Evolutionary conservation across 2,113 vertebrate genomes (phyloP), one percentile per base, ranked within the genome.

Genomic region (Cryptotis parvus): DNA sequence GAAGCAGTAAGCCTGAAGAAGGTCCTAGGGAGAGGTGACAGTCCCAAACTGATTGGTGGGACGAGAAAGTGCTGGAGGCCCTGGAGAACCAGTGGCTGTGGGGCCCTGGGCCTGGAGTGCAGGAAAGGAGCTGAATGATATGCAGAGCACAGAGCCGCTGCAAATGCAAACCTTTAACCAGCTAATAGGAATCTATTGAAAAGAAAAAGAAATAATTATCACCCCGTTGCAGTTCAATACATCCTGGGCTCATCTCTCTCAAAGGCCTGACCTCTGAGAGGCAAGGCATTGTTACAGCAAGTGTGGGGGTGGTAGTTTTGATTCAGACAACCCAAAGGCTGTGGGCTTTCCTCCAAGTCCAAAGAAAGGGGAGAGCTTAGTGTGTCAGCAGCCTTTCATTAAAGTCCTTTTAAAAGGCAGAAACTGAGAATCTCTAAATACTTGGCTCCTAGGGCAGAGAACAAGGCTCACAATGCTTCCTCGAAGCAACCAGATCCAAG

Each of bases 251-350:
- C 65, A 88, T 86, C 87, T 94, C 91, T 97, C 96, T 93, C 92
- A 92, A 49, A 91, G 94, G 87, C 87, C 95, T 89, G 95, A 97
- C 92, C 90, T 97, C 94, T 85, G 91, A 97, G 82, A 92, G 87
- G 95, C 86, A 93, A 96, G 75, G 94, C 95, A 95, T 87, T 84
- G 93, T 96, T 94, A 89, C 72, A 95, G 82, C 77, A 88, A 94
- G 93, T 77, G 79, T 93, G 85, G 84, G 97, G 81, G 73, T 89
- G 41, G 95, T 89, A 89, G 93, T 92, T 88, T 27, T 95, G 96
- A 97, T 94, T 89, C 95, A 94, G 82, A 88, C 70, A 76, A 94
- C 49, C 95, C 91, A 84, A 89, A 37, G 92, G 91, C 89, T 95
- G 83, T 63, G 39, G 87, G 82, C 85, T 96, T 95, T 95, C 90